Base-by-base conservation (phyloP, 2,888 invertebrate species). In the Helleia helle region DNA sequence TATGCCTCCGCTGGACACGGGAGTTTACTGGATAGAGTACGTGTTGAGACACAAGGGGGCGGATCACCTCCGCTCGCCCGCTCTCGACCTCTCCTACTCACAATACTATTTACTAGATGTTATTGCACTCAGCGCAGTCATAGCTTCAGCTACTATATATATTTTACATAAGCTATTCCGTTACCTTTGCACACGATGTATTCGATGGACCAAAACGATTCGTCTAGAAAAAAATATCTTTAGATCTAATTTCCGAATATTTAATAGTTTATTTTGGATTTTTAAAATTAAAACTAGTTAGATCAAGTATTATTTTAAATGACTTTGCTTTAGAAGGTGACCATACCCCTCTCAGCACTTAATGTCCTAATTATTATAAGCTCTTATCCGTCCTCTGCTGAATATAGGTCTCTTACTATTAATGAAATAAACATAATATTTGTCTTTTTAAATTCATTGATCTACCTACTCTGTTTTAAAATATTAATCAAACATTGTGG, bases 11-110 rank as follows among this genome's bases (percentile, higher is more conserved):
- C 51, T 90, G 44, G 88, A 90, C 17, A 87, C 86, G 14, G 88
- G 88, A 0, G 67, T 89, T 1, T 90, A 87, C 64, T 90, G 90
- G 90, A 83, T 87, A 37, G 90, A 90, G 59, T 89, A 90, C 50
- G 86, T 89, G 0, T 62, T 88, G 4, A 77, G 88, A 25, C 87
- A 89, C 51, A 81, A 85, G 41, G 88, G 88, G 1, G 87, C 87
- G 0, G 50, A 61, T 1, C 86, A 87, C 44, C 47, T 88, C 15
- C 67, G 84, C 27, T 85, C 84, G n/a, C 79, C 85, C 1, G 85
- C 85, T 0, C 62, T 83, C 1, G 83, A 87, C 42, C 61, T 88
- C 9, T 57, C 75, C 0, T 64, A 73, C 46, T 62, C 77, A 18
- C 87, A 88, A 75, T 71, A 77, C 52, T 54, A 80, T 12, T 57